phyloP scores from a whole-genome alignment of 2,888 invertebrate species.

The Yponomeuta sedellus region DNA sequence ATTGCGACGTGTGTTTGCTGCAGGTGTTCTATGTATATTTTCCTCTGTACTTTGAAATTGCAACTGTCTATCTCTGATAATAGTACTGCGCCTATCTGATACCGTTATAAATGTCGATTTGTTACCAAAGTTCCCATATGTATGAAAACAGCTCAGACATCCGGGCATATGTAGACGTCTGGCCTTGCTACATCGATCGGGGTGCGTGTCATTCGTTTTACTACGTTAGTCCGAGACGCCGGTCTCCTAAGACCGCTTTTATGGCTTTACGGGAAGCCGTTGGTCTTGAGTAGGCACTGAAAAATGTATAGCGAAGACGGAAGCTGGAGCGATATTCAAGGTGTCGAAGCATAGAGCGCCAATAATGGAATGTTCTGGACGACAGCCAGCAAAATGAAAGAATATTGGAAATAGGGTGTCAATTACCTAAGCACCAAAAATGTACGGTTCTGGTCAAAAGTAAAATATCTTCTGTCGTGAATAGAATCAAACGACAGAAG shows the following conservation, averaged over 20 bases:
- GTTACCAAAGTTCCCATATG: background rate
- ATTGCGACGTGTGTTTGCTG: too few relatives aligned
- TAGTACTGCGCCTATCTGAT: background rate
- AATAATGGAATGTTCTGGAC: background rate
- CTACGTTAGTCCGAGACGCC: background rate
- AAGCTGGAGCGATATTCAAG: background rate
- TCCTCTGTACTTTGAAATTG: background rate
- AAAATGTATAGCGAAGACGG: conserved; percentile 3
- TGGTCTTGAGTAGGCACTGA: background rate
- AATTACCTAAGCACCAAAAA: too few relatives aligned
- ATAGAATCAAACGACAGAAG: too few relatives aligned
- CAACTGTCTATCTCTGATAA: too few relatives aligned
- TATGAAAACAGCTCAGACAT: background rate
- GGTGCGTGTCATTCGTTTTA: conserved; percentile 50
- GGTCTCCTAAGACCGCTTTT: conserved; percentile 8
- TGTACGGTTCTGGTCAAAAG: too few relatives aligned
- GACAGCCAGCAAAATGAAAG: background rate
- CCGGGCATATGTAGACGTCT: conserved; percentile 30
- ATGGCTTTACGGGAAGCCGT: conserved; percentile 8
- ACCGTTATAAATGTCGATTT: background rate
- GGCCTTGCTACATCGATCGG: conserved; percentile 68
- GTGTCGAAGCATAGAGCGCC: background rate
- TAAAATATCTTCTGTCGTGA: too few relatives aligned
- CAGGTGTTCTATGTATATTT: too few relatives aligned
- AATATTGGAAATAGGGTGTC: too few relatives aligned